A percentile compares a stretch with the other conserved stretches of the same genome.
phyloP scores from a whole-genome alignment of 2,113 vertebrate genomes.

The Chaenogobius annularis region DNA sequence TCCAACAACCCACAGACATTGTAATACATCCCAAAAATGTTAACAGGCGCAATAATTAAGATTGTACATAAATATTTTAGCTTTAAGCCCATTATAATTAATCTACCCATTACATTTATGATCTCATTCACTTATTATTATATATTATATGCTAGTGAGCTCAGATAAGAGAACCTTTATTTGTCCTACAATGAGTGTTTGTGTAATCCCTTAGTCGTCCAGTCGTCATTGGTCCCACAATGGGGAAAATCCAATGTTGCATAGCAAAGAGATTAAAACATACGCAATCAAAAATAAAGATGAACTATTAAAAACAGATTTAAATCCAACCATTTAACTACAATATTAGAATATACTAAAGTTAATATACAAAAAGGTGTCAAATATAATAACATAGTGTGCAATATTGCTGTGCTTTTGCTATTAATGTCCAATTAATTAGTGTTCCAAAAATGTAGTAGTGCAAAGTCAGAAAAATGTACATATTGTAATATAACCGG shows the following conservation, averaged over 20 bases:
- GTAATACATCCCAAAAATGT: conserved; percentile 14
- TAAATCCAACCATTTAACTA: no score
- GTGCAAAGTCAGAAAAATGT: background rate
- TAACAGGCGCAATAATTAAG: conserved; percentile 13
- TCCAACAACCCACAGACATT: conserved; percentile 18
- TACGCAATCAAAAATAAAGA: background rate
- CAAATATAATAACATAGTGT: no score
- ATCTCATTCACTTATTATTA: background rate
- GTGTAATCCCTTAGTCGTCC: no score
- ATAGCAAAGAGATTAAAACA: background rate
- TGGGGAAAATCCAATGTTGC: no score
- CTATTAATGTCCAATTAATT: background rate
- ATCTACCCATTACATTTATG: background rate
- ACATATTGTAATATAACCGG: background rate
- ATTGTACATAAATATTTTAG: conserved; percentile 38
- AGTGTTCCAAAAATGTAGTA: background rate
- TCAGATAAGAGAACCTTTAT: background rate
- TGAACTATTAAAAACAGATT: no score
- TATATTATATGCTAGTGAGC: no score
- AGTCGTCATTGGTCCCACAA: no score
- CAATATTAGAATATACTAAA: no score
- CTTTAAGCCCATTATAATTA: background rate
- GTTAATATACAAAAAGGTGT: no score
- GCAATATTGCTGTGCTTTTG: background rate
- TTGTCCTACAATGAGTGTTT: no score